phyloP scores from a whole-genome alignment of 30 jellyfish, hydroid and myxozoan genomes.

The Aurelia aurita region DNA sequence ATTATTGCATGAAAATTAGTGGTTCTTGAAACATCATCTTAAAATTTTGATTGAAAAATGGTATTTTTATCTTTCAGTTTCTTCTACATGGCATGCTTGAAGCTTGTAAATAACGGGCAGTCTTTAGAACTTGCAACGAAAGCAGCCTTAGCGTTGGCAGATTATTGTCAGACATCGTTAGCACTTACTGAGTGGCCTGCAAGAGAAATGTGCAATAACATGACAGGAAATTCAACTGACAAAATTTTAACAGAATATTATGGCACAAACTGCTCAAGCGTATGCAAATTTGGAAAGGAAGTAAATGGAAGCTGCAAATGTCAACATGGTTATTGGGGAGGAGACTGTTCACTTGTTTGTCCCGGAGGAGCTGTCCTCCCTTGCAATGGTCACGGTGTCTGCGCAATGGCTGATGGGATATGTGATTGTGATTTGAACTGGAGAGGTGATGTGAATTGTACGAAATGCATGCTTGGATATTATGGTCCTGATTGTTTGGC shows the following conservation, averaged over 20 bases:
- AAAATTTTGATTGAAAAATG: too few relatives aligned
- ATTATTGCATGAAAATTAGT: too few relatives aligned
- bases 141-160: conserved; percentile 44
- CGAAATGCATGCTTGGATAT: conserved; percentile 52
- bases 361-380: conserved; percentile 72
- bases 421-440: conserved; percentile 66
- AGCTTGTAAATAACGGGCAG: conserved; percentile 16
- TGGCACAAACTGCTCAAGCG: conserved; percentile 50
- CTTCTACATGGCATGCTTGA: conserved; percentile 58
- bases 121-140: neutral
- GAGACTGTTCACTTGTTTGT: conserved; percentile 24
- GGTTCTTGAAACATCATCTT: too few relatives aligned
- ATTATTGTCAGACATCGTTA: conserved; percentile 49
- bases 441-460: conserved; percentile 50
- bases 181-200: conserved; percentile 61
- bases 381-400: conserved; percentile 56
- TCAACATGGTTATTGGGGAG: conserved; percentile 66
- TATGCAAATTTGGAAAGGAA: conserved; percentile 38
- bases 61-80: conserved; percentile 20
- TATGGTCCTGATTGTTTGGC: conserved; percentile 58
- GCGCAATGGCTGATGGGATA: conserved; percentile 24
- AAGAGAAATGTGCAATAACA: conserved; percentile 20
- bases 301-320: conserved; percentile 33
- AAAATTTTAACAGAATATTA: neutral
- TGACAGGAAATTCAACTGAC: neutral